Base-by-base conservation (phyloP, 2,888 invertebrate genomes). In the Proisotoma minuta region DNA sequence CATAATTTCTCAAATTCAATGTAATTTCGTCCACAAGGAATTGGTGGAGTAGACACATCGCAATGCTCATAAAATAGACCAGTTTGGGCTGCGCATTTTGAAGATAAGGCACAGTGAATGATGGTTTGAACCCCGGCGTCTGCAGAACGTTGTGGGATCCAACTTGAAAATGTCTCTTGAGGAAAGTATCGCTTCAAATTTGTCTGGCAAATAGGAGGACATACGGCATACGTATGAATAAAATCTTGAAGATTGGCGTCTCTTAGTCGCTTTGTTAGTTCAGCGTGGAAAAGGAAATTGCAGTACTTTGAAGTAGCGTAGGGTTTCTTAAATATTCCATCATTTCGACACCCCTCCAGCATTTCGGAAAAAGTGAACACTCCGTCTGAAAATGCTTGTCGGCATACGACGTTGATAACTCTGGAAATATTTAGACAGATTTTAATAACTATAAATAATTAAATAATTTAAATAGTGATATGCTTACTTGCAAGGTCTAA, bases 101-200 rank as follows among this genome's bases (percentile, higher is more conserved):
- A 28, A 39, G 54, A 54, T 26, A 39, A 3, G 2, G 24, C 34
- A 22, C 54, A 54, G 29, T 54, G 54, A 5, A 54, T 34, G 40
- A 54, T 54, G 3, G 39, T 54, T 39, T 54, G 54, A 24, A 23
- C 29, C 4, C 54, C 54, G 22, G 54, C 54, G 12, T 20, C 24
- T 20, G 54, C 22, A 8, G 20, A 18, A 5, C 8, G 12, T 5
- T 15, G 8, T 22, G 54, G 54, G 40, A 54, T 18, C 12, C 3
- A 3, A 3, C 5, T 10, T 34, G 20, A 3, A 34, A 54, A 12
- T 28, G 27, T 27, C 8, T 12, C 12, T 5, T 39, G 5, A 10
- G 3, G 15, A 8, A 20, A 34, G 23, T 39, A 39, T 39, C 54
- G 34, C 15, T 39, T 4, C 39, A 54, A 54, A 20, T 54, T 54